Evolutionary conservation across 30 jellyfish, hydroid and myxozoan genomes (phyloP), one percentile per base, ranked within the genome.

Genomic region (Rhopilema esculentum): DNA sequence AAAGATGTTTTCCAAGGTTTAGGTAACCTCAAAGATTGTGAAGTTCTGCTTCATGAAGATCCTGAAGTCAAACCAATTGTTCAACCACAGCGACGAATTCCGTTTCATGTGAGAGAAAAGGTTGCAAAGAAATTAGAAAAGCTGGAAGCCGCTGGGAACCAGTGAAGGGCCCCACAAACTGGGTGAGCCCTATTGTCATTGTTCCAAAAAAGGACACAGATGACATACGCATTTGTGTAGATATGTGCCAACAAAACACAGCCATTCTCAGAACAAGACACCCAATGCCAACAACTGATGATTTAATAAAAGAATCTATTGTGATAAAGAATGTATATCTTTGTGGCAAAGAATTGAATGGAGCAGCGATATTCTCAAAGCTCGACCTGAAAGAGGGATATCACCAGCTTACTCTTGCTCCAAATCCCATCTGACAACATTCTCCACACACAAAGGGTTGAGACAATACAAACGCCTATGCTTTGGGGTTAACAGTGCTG

Each of bases 131-230:
- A 89, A 89, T 16, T 88, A 51, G 87, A 82, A 21, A 77, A 64
- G 1, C 81, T 84, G 51, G 93, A 83, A 53, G 73, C 74, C 52
- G 63, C 69, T 18, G 96, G 69, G 93, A 84, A 66, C 17, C 49
- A 65, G 96, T 66, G 31, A 80, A 84, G 8, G 88, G 97, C 66
- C 82, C 97, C 24, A 94, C 92, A 68, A n/a, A 84, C 19, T 90
- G 97, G 96, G 91, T 90, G n/a, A 84, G 97, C 79, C 87, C 92
- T 57, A 28, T 90, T 17, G 97, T 90, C 21, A 71, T 84, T 9
- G 57, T 67, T 12, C 92, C 92, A 85, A 84, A 84, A 69, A 84
- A 72, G 69, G 79, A 90, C 83, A 65, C 62, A 15, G 88, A 75
- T 2, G 82, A 75, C 49, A 88, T 84, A 20, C 22, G 97, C 33